Evolutionary conservation across 2,888 invertebrate species (phyloP).

Genomic region (Drosophila setosimentum): DNA sequence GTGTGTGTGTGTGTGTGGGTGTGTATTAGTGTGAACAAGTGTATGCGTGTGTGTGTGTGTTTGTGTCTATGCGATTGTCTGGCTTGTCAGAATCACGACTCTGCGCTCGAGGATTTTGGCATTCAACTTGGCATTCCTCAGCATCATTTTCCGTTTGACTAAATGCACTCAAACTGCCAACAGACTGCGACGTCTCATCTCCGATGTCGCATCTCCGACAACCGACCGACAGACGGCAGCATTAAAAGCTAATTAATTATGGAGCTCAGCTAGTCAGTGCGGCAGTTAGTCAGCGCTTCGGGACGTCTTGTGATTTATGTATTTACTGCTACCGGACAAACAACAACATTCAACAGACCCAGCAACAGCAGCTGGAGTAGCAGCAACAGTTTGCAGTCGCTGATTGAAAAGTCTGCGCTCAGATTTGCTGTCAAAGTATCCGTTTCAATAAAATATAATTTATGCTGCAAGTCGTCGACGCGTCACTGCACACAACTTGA

Average conservation of each 20-base stretch:
- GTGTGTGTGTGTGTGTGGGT: constrained; percentile 6
- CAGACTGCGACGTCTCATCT: constrained; percentile 22
- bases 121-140: constrained; percentile 62
- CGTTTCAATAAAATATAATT: constrained; percentile 78
- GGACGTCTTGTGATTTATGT: constrained; percentile 70
- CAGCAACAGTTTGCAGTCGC: constrained; percentile 72
- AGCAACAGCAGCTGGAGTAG: not conserved
- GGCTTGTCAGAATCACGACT: constrained; percentile 72
- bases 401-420: constrained; percentile 65
- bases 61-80: constrained; percentile 48
- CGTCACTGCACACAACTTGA: constrained; percentile 62
- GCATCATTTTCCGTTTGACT: constrained; percentile 81
- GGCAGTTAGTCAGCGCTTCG: constrained; percentile 56
- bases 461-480: constrained; percentile 55
- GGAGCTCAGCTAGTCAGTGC: constrained; percentile 52
- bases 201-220: constrained; percentile 6
- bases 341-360: constrained; percentile 15
- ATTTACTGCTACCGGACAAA: constrained; percentile 8
- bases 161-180: constrained; percentile 77
- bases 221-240: constrained; percentile 45
- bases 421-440: constrained; percentile 67
- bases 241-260: constrained; percentile 81
- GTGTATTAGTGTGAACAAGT: constrained; percentile 10
- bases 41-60: constrained; percentile 18
- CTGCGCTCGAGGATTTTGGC: constrained; percentile 45